Conservation (phyloP, 2,113 vertebrate species). For the Stigmatopora argus region DNA sequence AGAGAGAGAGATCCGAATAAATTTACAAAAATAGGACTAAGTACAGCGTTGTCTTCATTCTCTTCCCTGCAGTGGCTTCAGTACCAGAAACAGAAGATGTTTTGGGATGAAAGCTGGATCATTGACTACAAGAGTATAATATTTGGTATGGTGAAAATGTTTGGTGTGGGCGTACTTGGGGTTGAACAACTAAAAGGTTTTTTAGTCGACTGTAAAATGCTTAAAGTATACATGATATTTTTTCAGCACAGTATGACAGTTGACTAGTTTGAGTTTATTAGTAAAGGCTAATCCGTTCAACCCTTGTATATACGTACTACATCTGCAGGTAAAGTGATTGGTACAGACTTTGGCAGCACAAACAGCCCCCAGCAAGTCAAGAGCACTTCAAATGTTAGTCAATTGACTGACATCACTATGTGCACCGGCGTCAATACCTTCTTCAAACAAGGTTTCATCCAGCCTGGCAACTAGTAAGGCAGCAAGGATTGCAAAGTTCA, state of each 20-base stretch:
- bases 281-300: not conserved
- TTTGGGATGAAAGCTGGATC: conserved; percentile 79
- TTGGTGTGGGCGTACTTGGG: not conserved
- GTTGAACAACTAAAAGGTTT: too few relatives aligned
- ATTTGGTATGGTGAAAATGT: conserved; percentile 54
- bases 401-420: conserved; percentile 53
- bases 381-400: conserved; percentile 59
- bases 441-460: conserved; percentile 60
- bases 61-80: conserved; percentile 67
- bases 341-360: conserved; percentile 55
- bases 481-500: not conserved
- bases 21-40: not conserved
- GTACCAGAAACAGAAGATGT: conserved; percentile 77
- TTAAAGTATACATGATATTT: too few relatives aligned
- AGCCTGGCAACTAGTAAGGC: conserved; percentile 68
- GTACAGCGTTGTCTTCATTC: conserved; percentile 10
- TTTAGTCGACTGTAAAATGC: too few relatives aligned
- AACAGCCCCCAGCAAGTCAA: conserved; percentile 57
- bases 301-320: not conserved
- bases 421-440: conserved; percentile 56
- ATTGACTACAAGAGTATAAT: conserved; percentile 70
- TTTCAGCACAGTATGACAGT: too few relatives aligned
- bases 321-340: conserved; percentile 46
- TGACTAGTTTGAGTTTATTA: too few relatives aligned
- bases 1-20: not conserved